phyloP scores from a whole-genome alignment of 2,888 invertebrate genomes.

The Girardia tigrina region DNA sequence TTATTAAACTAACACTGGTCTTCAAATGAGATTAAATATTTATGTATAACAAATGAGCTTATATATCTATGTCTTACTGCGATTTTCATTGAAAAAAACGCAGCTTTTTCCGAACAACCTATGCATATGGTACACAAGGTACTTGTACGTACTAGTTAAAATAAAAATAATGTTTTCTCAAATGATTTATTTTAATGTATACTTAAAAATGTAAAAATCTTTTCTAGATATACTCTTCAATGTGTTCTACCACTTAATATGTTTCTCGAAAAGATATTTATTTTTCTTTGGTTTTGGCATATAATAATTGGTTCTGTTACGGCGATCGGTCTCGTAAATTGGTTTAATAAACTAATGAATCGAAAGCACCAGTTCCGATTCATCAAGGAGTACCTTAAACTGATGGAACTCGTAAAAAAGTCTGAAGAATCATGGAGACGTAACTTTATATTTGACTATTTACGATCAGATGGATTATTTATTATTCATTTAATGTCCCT shows the following conservation, averaged over 20 bases:
- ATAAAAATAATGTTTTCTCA: too few species aligned
- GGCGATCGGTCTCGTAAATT: not conserved
- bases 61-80: too few species aligned
- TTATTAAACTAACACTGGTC: too few species aligned
- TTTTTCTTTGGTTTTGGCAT: conserved; percentile 3
- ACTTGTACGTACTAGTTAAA: too few species aligned
- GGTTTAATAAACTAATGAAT: not conserved
- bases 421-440: not conserved
- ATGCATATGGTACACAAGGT: too few species aligned
- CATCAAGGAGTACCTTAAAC: not conserved
- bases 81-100: too few species aligned
- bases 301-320: not conserved
- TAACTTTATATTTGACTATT: conserved; percentile 4
- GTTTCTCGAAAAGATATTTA: conserved; percentile 1
- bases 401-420: not conserved
- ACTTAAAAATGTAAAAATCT: too few species aligned
- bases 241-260: not conserved
- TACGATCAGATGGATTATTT: not conserved
- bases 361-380: not conserved
- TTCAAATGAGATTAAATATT: too few species aligned
- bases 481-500: not conserved
- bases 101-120: too few species aligned
- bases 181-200: too few species aligned
- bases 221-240: not conserved
- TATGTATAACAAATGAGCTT: too few species aligned